Conservation (phyloP, 2,797 vertebrate genomes). For the Lepidocolaptes lacrymiger region DNA sequence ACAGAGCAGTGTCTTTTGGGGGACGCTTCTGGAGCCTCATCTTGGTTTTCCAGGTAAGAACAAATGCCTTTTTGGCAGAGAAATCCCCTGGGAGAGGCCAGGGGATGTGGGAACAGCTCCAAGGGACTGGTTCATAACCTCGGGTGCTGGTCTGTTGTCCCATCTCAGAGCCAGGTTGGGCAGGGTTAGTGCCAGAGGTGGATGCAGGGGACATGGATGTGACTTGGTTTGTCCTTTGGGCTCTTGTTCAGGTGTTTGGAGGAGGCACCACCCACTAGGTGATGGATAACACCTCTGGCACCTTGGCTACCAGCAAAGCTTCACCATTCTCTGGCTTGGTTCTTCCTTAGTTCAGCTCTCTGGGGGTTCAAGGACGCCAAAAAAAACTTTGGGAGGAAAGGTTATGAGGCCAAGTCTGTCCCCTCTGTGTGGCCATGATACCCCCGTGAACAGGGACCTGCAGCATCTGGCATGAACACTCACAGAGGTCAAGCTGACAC, state of each 20-base stretch:
- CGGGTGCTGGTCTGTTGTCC: neutral
- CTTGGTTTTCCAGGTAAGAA: neutral
- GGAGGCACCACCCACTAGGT: neutral
- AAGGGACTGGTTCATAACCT: neutral
- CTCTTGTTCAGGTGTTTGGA: neutral
- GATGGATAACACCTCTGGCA: neutral
- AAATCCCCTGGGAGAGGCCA: neutral
- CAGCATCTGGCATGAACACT: neutral
- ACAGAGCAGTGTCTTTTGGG: neutral
- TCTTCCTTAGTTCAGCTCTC: neutral
- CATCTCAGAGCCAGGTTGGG: neutral
- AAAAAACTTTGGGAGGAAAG: neutral
- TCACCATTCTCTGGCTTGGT: neutral
- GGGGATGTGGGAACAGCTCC: neutral
- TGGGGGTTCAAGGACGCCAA: neutral
- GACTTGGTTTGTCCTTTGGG: neutral
- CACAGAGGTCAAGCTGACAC: rapidly evolving
- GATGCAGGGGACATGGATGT: rapidly evolving
- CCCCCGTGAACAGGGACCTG: neutral
- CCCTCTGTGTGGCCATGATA: neutral
- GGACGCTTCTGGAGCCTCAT: rapidly evolving
- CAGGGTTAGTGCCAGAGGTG: neutral
- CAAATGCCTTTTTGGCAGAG: neutral
- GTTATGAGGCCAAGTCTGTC: neutral
- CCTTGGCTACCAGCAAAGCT: neutral